Evolutionary conservation across 1,140 invertebrate species (phyloP), one percentile per base, ranked within the genome.

Genomic region (Sycobia sp.): DNA sequence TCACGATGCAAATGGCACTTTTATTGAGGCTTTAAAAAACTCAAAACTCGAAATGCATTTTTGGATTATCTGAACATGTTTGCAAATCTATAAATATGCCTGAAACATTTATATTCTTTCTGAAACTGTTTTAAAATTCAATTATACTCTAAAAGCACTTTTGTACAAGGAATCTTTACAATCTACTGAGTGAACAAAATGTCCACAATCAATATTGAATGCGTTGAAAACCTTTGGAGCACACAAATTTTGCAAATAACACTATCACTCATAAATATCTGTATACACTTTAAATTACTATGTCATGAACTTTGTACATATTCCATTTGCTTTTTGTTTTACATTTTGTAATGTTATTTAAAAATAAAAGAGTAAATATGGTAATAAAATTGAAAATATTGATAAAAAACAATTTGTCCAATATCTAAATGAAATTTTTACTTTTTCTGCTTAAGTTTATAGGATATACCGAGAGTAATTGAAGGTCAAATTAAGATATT

Each of bases 1-100:
- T 65, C 63, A 65, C 51, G 57, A 65, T 65, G 57, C 50, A 55
- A 65, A 46, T 55, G 63, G 41, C 63, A 65, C 63, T 51, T 65
- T 59, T 60, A 60, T 55, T 49, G 41, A 43, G 39, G 23, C 32
- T 59, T 65, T 55, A 55, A 56, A 49, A 57, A 65, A 65, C 51
- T 65, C 50, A 11, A 60, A 46, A 53, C 49, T 65, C 32, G 55
- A 65, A 58, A 63, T 51, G 47, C 55, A 58, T 58, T 65, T 53
- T 58, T 59, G 39, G 23, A 58, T 50, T 53, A 32, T 53, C 25
- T 49, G 23, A 22, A 58, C 49, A 51, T 46, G n/a, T 53, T 56
- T 41, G 16, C 39, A 56, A 63, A 53, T 63, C 32, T 58, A 58
- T 23, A 44, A 43, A 54, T 36, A 49, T 20, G 49, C 55, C 55